phyloP scores from a whole-genome alignment of 2,888 invertebrate genomes.

The Stenoptilia bipunctidactyla region DNA sequence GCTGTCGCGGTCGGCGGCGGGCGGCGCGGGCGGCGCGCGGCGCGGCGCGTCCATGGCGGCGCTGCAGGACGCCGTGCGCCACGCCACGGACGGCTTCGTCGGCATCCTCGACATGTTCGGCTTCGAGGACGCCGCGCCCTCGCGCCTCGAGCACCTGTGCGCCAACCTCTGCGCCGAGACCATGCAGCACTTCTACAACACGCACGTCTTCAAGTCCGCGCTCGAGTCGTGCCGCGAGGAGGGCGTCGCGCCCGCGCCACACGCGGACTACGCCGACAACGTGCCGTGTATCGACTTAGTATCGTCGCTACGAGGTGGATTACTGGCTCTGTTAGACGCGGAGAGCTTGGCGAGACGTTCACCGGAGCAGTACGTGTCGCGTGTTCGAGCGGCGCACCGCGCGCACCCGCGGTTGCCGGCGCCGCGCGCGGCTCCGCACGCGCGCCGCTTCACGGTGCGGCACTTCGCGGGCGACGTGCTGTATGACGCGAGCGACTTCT shows the following conservation, averaged over 20 bases:
- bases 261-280: slow-evolving; percentile 94
- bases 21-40: slow-evolving; percentile 78
- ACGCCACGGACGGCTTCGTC: slow-evolving; percentile 95
- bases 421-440: slow-evolving; percentile 81
- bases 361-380: slow-evolving; percentile 60
- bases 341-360: slow-evolving; percentile 89
- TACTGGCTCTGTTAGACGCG: slow-evolving; percentile 92
- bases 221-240: slow-evolving; percentile 95
- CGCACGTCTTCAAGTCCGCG: slow-evolving; percentile 94
- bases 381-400: slow-evolving; percentile 45
- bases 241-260: slow-evolving; percentile 89
- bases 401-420: slow-evolving; percentile 84
- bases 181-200: slow-evolving; percentile 98
- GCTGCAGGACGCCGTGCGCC: slow-evolving; percentile 90
- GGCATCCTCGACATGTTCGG: slow-evolving; percentile 98
- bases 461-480: slow-evolving; percentile 84
- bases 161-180: slow-evolving; percentile 96
- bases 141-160: slow-evolving; percentile 92
- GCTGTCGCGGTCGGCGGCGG: slow-evolving; percentile 87
- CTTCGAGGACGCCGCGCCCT: slow-evolving; percentile 92
- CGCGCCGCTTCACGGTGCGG: slow-evolving; percentile 88
- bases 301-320: slow-evolving; percentile 90
- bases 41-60: slow-evolving; percentile 93
- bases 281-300: slow-evolving; percentile 96
- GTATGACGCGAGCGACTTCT: slow-evolving; percentile 91